Conservation (phyloP, 2,113 vertebrate genomes). For the Prunella himalayana region DNA sequence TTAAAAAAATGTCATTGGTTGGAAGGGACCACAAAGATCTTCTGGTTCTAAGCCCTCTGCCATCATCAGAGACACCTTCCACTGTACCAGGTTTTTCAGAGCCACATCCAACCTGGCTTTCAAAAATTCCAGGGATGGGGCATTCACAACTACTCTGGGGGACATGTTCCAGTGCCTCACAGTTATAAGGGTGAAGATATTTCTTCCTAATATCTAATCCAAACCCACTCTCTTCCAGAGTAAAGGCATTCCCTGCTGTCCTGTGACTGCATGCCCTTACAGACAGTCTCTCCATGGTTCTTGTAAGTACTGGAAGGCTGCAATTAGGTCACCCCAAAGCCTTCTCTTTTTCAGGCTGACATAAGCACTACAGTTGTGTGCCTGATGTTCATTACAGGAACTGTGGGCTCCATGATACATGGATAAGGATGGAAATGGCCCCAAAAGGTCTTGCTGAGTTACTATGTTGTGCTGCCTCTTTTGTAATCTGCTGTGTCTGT, state of each 20-base stretch:
- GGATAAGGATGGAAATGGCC: background rate
- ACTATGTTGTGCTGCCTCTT: background rate
- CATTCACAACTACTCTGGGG: background rate
- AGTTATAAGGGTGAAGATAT: background rate
- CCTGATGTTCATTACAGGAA: background rate
- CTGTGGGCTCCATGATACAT: background rate
- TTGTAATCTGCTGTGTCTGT: background rate
- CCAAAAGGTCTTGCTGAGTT: background rate
- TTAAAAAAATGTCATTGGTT: background rate
- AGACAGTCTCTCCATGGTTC: background rate
- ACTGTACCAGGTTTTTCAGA: background rate
- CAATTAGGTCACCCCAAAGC: background rate
- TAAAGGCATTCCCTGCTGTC: background rate
- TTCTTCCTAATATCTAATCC: background rate
- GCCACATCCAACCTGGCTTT: background rate
- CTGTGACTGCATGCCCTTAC: background rate
- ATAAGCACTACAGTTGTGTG: background rate
- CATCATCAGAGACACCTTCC: background rate
- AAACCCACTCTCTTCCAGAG: background rate
- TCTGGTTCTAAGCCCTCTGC: background rate
- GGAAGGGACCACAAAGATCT: background rate
- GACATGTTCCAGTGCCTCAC: fast-evolving
- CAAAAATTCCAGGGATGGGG: background rate
- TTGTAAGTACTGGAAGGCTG: background rate
- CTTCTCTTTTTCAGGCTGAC: background rate